A percentile compares a stretch with the other conserved stretches of the same genome.
Conservation (phyloP, 2,888 invertebrate species). For the Athalia circularis region DNA sequence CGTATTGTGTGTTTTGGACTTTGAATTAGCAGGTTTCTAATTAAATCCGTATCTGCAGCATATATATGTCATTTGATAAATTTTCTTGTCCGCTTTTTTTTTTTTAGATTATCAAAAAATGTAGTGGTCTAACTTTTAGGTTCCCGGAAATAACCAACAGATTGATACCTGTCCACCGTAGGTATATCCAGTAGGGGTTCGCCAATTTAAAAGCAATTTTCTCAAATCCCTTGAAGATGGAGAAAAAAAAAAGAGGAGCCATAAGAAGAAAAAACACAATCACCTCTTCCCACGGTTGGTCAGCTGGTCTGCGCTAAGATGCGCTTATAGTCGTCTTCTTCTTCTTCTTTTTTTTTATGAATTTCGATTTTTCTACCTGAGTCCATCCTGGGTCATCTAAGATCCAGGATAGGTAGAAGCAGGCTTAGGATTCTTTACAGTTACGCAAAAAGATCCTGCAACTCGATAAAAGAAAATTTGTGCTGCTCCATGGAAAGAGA, state of each 20-base stretch:
- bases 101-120: neutral
- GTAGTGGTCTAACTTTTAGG: slow-evolving; percentile 13
- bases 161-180: slow-evolving; percentile 57
- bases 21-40: neutral
- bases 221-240: slow-evolving; percentile 57
- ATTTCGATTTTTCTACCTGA: slow-evolving; percentile 70
- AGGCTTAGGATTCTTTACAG: slow-evolving; percentile 62
- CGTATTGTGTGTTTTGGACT: neutral
- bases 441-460: slow-evolving; percentile 60
- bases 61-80: neutral
- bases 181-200: slow-evolving; percentile 56
- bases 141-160: slow-evolving; percentile 42
- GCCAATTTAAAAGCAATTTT: slow-evolving; percentile 72
- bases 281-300: slow-evolving; percentile 72
- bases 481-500: slow-evolving; percentile 36
- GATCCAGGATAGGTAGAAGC: slow-evolving; percentile 56
- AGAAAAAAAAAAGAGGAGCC: neutral
- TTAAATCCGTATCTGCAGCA: neutral
- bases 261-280: slow-evolving; percentile 47
- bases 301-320: slow-evolving; percentile 70
- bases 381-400: slow-evolving; percentile 60
- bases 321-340: slow-evolving; percentile 26
- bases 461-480: slow-evolving; percentile 49
- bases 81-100: neutral
- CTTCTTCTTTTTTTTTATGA: slow-evolving; percentile 56